These are phyloP conservation scores for Nebria ingens DNA, from an alignment of 1,140 invertebrate genomes.

Conservation along the genomic window DNA sequence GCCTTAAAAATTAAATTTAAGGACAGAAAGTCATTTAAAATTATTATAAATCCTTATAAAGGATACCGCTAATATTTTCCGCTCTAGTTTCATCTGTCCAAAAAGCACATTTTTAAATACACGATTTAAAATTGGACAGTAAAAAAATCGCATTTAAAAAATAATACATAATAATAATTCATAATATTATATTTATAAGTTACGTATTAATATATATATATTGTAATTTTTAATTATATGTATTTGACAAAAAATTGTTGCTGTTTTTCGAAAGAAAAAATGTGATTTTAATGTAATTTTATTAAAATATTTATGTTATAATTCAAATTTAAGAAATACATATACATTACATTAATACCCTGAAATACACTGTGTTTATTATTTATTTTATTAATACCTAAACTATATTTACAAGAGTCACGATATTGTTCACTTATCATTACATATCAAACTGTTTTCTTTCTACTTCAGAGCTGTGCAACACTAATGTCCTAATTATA, in stretches of 20 bases:
- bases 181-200: too few species aligned
- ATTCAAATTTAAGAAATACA: background rate
- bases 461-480: too few species aligned
- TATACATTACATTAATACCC: too few species aligned
- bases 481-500: too few species aligned
- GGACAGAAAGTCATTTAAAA: background rate
- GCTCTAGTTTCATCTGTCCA: background rate
- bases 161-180: too few species aligned
- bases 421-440: too few species aligned
- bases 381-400: too few species aligned
- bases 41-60: background rate
- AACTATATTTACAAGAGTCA: too few species aligned
- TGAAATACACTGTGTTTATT: too few species aligned
- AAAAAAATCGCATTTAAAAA: background rate
- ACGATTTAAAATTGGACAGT: background rate
- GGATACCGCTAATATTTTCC: too few species aligned
- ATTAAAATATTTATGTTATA: conserved; percentile 1
- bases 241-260: background rate
- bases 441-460: too few species aligned
- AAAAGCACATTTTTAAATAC: background rate
- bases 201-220: background rate
- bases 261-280: background rate
- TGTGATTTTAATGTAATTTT: background rate
- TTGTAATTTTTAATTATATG: background rate
- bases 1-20: too few species aligned